Evolutionary conservation across 2,888 invertebrate genomes (phyloP), one percentile per base, ranked within the genome.

Genomic region (Myopa testacea): DNA sequence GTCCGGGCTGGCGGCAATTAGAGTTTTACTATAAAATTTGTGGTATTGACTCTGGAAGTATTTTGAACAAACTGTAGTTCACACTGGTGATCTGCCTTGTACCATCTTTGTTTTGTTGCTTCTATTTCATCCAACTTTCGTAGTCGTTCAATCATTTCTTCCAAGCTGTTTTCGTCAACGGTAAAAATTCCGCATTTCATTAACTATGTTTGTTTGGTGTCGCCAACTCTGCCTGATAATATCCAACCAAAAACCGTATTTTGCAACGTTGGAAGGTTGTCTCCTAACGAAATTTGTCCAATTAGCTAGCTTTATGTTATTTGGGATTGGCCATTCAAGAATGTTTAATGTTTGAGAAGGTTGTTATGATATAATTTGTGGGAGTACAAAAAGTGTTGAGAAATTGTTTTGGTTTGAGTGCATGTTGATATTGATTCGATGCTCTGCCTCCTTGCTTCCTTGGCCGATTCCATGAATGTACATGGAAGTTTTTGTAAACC

Each of bases 191-290:
- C 63, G 14, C 26, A 63, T 37, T 26, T 5, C 34, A 37, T 6
- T 34, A 19, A 63, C 12, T n/a, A 4, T 4, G 8, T 5, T 63
- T 63, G 10, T 40, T 67, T 67, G 4, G 12, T 67, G 19, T 19
- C 12, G n/a, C 19, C 12, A 19, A 69, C 52, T 16, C 38, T 38
- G 37, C 72, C 70, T 34, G 68, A 65, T n/a, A 75, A 50, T 50
- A 75, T 38, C 55, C 68, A 75, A 8, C 75, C 75, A 14, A 75
- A 68, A 16, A 67, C 67, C 8, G 68, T 75, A 55, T 75, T 75
- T 40, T 75, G 58, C 19, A 75, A 37, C 7, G 26, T 75, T 5
- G 75, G 75, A 6, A 75, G 40, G 34, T 68, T 55, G 19, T 75
- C 75, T 58, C 75, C 75, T 4, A 76, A 26, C 5, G 58, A 63